phyloP scores from a whole-genome alignment of 2,113 vertebrate species.

The Lycocorax pyrrhopterus region DNA sequence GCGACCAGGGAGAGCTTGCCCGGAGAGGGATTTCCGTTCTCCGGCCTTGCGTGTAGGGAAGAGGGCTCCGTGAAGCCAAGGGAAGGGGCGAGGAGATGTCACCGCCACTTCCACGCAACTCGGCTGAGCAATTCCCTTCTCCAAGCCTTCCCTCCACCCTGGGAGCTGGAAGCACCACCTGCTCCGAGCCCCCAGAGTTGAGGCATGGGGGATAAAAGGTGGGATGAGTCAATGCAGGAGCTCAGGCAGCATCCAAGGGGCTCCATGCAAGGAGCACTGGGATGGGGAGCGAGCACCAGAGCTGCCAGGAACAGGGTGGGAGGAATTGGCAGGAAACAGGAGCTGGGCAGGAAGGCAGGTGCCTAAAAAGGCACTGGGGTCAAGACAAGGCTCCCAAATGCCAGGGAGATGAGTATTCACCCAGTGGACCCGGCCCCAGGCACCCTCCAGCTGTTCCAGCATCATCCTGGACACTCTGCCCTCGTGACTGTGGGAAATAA shows the following conservation, averaged over 20 bases:
- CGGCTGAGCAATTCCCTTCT: not conserved
- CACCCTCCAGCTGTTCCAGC: not conserved
- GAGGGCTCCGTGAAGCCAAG: not conserved
- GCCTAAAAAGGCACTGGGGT: not conserved
- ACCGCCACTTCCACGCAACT: rapidly evolving
- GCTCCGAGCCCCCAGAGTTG: not conserved
- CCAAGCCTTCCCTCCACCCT: not conserved
- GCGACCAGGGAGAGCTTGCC: not conserved
- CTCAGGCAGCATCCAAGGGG: rapidly evolving
- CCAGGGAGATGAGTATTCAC: not conserved
- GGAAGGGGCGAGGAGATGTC: not conserved
- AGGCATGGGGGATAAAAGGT: rapidly evolving
- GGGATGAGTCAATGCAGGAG: not conserved
- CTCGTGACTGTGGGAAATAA: not conserved
- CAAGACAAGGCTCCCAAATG: not conserved
- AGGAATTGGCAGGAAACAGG: not conserved
- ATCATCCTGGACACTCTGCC: rapidly evolving
- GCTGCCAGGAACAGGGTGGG: not conserved
- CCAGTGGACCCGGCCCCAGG: rapidly evolving
- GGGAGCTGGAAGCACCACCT: not conserved
- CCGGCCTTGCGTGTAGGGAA: rapidly evolving
- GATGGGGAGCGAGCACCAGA: rapidly evolving
- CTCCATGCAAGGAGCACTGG: rapidly evolving
- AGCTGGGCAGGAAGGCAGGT: not conserved
- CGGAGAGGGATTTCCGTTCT: not conserved